These are phyloP conservation scores for Amphiura filiformis DNA, from an alignment of 35 echinoderm and acorn worm species.

Conservation along the genomic window DNA sequence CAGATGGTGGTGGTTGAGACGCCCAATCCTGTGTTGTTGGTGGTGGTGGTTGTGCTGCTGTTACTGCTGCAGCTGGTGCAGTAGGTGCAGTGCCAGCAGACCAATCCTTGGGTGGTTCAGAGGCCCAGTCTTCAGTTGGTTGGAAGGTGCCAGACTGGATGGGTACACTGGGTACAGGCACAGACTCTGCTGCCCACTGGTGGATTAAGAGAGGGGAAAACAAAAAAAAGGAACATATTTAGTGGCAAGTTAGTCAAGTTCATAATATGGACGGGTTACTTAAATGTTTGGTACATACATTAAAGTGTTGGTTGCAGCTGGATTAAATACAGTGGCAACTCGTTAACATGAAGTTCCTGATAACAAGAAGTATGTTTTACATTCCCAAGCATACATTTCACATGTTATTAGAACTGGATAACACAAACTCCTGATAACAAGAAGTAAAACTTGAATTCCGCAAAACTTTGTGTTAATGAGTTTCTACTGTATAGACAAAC, in stretches of 20 bases:
- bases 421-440: too few relatives aligned
- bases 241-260: not conserved
- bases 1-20: not conserved
- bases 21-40: conserved; percentile 38
- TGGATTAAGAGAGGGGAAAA: too few relatives aligned
- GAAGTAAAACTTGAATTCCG: too few relatives aligned
- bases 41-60: not conserved
- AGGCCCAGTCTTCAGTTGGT: conserved; percentile 62
- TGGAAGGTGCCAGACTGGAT: not conserved
- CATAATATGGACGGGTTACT: not conserved
- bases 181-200: conserved; percentile 45
- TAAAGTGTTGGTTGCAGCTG: too few relatives aligned
- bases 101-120: conserved; percentile 13
- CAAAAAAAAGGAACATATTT: not conserved
- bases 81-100: conserved; percentile 5
- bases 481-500: too few relatives aligned
- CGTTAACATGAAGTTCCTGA: too few relatives aligned
- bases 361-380: too few relatives aligned
- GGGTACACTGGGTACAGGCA: conserved; percentile 22
- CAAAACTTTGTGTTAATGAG: too few relatives aligned
- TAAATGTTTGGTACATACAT: too few relatives aligned
- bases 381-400: too few relatives aligned
- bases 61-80: not conserved
- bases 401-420: too few relatives aligned
- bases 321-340: too few relatives aligned